A percentile compares a stretch with the other conserved stretches of the same genome.
These are phyloP conservation scores for Paguma larvata DNA, from an alignment of 2,797 vertebrate species.

Conservation along the genomic window DNA sequence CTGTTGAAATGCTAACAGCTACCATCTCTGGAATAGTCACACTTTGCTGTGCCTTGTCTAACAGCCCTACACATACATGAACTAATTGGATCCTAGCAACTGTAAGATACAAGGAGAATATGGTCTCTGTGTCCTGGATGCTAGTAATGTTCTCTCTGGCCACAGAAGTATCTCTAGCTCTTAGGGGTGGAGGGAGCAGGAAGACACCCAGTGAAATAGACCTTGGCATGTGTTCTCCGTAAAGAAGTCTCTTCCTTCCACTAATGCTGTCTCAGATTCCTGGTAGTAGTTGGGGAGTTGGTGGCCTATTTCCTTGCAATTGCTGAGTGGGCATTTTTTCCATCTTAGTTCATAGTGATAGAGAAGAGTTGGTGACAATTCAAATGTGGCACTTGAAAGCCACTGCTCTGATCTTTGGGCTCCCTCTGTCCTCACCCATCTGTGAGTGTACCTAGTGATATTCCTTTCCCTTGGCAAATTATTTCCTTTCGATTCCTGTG, in stretches of 20 bases:
- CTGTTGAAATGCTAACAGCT: background rate
- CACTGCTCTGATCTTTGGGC: background rate
- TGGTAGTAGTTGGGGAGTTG: background rate
- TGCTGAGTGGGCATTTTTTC: background rate
- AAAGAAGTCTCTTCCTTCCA: background rate
- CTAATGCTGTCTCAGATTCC: background rate
- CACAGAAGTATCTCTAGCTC: background rate
- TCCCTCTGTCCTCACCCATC: background rate
- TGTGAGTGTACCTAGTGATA: background rate
- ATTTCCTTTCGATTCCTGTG: background rate
- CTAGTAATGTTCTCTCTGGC: background rate
- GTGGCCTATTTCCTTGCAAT: background rate
- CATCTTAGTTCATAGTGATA: background rate
- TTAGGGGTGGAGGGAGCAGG: fast-evolving
- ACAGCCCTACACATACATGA: fast-evolving
- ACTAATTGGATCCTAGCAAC: background rate
- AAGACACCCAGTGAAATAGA: background rate
- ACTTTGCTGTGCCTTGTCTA: background rate
- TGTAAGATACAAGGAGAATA: background rate
- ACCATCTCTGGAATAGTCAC: background rate
- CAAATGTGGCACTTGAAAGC: background rate
- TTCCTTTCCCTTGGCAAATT: background rate
- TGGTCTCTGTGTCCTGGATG: background rate
- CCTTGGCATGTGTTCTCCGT: background rate
- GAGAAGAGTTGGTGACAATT: background rate